Base-by-base conservation (phyloP, 2,113 vertebrate genomes). In the Zosterops hypoxanthus region DNA sequence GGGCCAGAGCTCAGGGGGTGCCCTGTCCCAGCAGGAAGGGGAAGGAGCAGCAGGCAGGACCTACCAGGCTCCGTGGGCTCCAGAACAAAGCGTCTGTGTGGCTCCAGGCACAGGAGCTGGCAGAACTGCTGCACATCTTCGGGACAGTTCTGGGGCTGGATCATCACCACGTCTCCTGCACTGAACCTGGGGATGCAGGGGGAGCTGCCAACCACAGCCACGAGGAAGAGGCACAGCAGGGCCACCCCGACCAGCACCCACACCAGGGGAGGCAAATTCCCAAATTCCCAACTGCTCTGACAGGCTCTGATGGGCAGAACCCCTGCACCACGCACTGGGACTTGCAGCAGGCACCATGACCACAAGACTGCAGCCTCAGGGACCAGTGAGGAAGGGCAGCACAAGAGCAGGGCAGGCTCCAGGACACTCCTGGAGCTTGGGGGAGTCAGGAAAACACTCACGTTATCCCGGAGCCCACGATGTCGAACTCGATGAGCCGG, bases 401-500 rank as follows among this genome's bases (percentile, higher is more conserved):
- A 34, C 46, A 60, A 44, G 61, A 34, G 28, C 26, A 77, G 39
- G 55, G 55, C 42, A 49, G 68, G 59, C 19, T 57, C 39, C 1
- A 3, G 59, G 60, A 34, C 50, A 92, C 9, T 36, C 36, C 31
- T 3, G 0, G 49, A 28, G 42, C 12, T 6, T 8, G 8, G 13
- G 36, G 68, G 34, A 63, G 31, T 20, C 57, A 63, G 60, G 19
- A 14, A 41, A 68, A n/a, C 8, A 83, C 99, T 98, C 84, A 99
- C 99, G 97, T 95, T 22, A 99, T 98, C 63, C 98, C 97, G 1
- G 99, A 99, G 81, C 97, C 98, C 0, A 93, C 65, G 56, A 99
- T 85, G 72, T 99, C 98, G 1, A 99, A 99, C 84, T 99, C 99
- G 0, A 99, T 98, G 84, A 98, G 98, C 25, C 99, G 98, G 22